Evolutionary conservation across 30 jellyfish, hydroid and myxozoan genomes (phyloP).

Genomic region (Pelagia noctiluca): DNA sequence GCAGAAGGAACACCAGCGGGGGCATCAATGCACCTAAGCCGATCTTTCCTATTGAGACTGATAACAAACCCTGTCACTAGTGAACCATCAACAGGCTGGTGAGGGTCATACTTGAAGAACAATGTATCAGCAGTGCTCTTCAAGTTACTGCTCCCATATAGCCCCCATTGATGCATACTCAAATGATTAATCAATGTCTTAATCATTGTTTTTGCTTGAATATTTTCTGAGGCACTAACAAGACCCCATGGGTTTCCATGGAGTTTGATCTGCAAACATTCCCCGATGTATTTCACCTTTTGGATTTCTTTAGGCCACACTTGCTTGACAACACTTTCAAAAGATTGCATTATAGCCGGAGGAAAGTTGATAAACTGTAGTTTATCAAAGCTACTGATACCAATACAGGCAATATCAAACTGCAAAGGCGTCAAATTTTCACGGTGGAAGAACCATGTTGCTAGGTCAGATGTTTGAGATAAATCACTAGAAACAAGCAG

Average conservation of each 20-base stretch:
- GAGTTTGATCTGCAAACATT: conserved; percentile 51
- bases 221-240: conserved; percentile 69
- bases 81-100: conserved; percentile 40
- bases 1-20: conserved; percentile 50
- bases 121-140: conserved; percentile 68
- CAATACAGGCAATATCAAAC: conserved; percentile 54
- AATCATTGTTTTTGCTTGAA: conserved; percentile 60
- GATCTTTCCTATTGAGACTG: conserved; percentile 77
- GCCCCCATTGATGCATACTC: conserved; percentile 60
- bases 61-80: conserved; percentile 62
- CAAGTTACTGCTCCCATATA: conserved; percentile 58
- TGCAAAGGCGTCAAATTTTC: conserved; percentile 53
- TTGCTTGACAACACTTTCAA: conserved; percentile 35
- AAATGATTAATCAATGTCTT: conserved; percentile 63
- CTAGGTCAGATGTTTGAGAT: conserved; percentile 57
- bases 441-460: conserved; percentile 71
- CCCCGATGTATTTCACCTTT: conserved; percentile 39
- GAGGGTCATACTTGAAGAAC: conserved; percentile 65
- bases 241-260: conserved; percentile 80
- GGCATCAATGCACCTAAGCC: conserved; percentile 77
- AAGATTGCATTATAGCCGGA: conserved; percentile 1
- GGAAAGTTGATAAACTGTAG: conserved; percentile 61
- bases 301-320: conserved; percentile 73
- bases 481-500: conserved; percentile 65
- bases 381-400: conserved; percentile 61